phyloP scores from a whole-genome alignment of 2,888 invertebrate species.

The Protodeltote pygarga region DNA sequence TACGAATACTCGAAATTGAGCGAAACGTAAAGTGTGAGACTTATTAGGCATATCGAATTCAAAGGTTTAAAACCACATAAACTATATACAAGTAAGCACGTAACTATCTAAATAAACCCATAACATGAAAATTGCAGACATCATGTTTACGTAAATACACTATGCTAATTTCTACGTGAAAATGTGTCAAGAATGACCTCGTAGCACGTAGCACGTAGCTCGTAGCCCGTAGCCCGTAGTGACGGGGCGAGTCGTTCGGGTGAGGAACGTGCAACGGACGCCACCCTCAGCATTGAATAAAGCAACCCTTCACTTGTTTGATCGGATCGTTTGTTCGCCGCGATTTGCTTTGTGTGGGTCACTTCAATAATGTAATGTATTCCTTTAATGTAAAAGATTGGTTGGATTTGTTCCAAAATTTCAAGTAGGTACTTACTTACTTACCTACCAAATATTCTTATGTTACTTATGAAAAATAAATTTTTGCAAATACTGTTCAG shows the following conservation, averaged over 20 bases:
- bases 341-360: conserved; percentile 39
- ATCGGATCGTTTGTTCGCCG: conserved; percentile 25
- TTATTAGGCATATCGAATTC: too few relatives aligned
- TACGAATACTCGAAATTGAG: too few relatives aligned
- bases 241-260: conserved; percentile 29
- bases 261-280: conserved; percentile 30
- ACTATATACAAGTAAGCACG: neutral
- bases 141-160: too few relatives aligned
- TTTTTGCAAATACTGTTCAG: too few relatives aligned
- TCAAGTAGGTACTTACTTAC: neutral
- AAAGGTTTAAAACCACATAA: too few relatives aligned
- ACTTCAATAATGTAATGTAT: conserved; percentile 8
- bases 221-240: neutral
- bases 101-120: neutral
- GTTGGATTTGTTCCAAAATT: conserved; percentile 9
- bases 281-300: conserved; percentile 26
- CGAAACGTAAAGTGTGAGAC: too few relatives aligned
- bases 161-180: conserved; percentile 3
- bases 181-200: conserved; percentile 20
- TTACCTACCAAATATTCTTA: neutral
- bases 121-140: conserved; percentile 12
- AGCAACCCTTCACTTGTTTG: conserved; percentile 40
- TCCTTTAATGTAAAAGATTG: conserved; percentile 21
- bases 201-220: neutral
- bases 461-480: too few relatives aligned